Conservation (phyloP, 2,113 vertebrate genomes). For the Rissa tridactyla region DNA sequence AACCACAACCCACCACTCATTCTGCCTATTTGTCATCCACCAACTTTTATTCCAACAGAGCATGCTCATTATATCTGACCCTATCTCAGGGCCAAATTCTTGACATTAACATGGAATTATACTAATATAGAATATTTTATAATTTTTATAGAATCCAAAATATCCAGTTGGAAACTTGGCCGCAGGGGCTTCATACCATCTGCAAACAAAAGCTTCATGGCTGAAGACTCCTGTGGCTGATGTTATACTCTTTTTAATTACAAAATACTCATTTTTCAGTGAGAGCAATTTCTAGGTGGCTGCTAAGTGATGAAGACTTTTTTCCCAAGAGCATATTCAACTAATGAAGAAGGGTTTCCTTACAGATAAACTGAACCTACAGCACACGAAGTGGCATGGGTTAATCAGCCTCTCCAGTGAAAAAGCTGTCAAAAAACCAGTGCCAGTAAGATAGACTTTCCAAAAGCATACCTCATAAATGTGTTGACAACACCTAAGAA, state of each 20-base stretch:
- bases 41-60: background rate
- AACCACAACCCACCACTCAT: background rate
- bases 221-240: background rate
- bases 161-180: background rate
- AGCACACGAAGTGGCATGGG: background rate
- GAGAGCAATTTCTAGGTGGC: background rate
- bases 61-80: background rate
- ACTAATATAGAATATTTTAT: background rate
- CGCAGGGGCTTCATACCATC: background rate
- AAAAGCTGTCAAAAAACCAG: background rate
- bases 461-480: background rate
- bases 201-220: background rate
- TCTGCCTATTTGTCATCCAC: background rate
- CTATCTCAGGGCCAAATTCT: background rate
- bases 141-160: background rate
- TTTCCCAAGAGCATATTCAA: background rate
- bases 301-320: background rate
- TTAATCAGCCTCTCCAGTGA: background rate
- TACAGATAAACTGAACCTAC: background rate
- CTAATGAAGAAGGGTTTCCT: background rate
- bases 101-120: background rate
- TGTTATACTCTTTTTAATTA: background rate
- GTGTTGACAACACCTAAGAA: background rate
- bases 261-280: background rate
- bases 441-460: background rate